A percentile compares a stretch with the other conserved stretches of the same genome.
Evolutionary conservation across 2,797 vertebrate genomes (phyloP).

Genomic region (Eremophila alpestris): DNA sequence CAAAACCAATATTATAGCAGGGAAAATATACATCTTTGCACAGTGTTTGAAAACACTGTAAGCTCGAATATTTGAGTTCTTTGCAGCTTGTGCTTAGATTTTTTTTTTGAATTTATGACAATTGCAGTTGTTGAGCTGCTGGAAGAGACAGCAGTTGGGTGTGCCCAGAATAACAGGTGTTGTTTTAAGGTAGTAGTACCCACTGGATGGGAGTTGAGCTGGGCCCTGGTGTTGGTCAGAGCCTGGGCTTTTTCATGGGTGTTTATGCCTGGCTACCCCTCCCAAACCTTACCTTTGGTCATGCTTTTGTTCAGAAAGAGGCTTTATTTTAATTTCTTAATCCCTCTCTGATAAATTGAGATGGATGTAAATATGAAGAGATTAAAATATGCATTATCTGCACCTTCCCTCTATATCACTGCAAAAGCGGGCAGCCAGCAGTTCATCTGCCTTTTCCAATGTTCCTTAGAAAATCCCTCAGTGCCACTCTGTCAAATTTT

Average conservation of each 20-base stretch:
- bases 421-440: fast-evolving
- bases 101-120: background rate
- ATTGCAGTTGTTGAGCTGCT: background rate
- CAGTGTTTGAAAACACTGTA: fast-evolving
- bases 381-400: background rate
- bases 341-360: background rate
- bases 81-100: background rate
- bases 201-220: background rate
- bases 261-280: background rate
- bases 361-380: background rate
- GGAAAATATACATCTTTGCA: background rate
- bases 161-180: too few relatives aligned
- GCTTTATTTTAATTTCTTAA: background rate
- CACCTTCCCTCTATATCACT: background rate
- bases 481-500: background rate
- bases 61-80: background rate
- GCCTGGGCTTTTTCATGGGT: fast-evolving
- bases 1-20: background rate
- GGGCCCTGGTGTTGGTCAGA: background rate
- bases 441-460: background rate
- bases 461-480: background rate
- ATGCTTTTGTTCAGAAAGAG: background rate
- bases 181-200: background rate
- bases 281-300: background rate
- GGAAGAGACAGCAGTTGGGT: background rate